phyloP scores from a whole-genome alignment of 2,113 vertebrate species.

The Drymodes brunneopygia region DNA sequence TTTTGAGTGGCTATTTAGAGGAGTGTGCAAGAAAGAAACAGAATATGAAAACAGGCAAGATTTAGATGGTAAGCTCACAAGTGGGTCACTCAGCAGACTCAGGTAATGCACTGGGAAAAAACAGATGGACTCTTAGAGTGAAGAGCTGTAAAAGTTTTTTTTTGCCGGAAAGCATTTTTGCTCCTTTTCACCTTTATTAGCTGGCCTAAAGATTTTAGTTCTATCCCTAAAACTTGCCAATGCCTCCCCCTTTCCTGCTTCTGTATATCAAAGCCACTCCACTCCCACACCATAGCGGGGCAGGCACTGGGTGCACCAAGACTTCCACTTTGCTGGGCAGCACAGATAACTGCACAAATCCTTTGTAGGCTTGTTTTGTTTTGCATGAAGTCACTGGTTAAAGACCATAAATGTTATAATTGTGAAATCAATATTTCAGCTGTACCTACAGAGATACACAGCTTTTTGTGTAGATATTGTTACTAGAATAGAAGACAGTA shows the following conservation, averaged over 20 bases:
- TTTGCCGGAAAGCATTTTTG: background rate
- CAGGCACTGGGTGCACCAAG: background rate
- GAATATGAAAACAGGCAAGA: background rate
- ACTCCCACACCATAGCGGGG: fast-evolving
- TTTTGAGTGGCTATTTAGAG: background rate
- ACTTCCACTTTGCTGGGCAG: background rate
- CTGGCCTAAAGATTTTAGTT: background rate
- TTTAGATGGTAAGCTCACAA: background rate
- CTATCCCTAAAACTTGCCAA: background rate
- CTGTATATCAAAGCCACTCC: background rate
- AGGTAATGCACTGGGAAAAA: background rate
- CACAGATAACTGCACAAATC: background rate
- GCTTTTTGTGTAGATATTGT: background rate
- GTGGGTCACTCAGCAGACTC: background rate
- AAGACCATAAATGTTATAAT: background rate
- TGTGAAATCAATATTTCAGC: background rate
- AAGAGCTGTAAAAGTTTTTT: background rate
- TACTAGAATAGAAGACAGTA: background rate
- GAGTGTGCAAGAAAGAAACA: background rate
- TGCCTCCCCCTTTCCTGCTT: background rate
- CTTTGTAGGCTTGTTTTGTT: background rate
- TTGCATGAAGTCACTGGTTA: background rate
- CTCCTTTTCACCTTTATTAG: background rate
- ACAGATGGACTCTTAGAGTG: background rate
- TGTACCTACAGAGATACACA: background rate